Evolutionary conservation across 2,797 vertebrate genomes (phyloP).

Genomic region (Picus viridis): DNA sequence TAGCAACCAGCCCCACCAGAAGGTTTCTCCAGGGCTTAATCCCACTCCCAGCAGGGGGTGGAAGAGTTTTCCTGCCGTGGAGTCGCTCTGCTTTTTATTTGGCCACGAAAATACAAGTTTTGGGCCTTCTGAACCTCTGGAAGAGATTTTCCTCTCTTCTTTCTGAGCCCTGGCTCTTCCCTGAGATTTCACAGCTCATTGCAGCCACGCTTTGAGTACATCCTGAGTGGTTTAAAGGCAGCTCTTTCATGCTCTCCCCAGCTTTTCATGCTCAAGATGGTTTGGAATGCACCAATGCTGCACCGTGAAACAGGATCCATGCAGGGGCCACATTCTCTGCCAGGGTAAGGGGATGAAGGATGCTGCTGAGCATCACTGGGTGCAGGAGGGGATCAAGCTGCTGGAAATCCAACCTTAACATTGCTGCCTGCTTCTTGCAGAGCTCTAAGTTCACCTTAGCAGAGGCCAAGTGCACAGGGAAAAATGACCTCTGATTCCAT

Average conservation of each 20-base stretch:
- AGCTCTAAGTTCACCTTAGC: background rate
- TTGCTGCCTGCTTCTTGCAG: background rate
- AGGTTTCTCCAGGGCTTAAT: background rate
- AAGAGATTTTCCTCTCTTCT: conserved; percentile 6
- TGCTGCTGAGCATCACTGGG: background rate
- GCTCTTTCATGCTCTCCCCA: background rate
- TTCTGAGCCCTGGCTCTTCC: conserved; percentile 9
- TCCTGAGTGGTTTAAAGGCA: background rate
- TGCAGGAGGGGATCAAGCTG: background rate
- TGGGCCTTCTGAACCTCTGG: background rate
- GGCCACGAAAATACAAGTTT: background rate
- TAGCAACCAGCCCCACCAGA: background rate
- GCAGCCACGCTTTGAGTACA: background rate
- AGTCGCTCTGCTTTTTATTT: background rate
- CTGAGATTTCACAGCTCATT: conserved; percentile 57
- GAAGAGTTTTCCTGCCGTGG: background rate
- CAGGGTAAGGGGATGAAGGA: background rate
- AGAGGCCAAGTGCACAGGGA: background rate
- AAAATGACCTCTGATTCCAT: background rate
- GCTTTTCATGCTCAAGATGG: background rate
- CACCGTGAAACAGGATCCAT: fast-evolving
- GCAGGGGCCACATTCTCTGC: background rate
- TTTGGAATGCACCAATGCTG: background rate
- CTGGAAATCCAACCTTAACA: background rate
- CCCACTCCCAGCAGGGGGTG: background rate